Conservation (phyloP, 2,113 vertebrate species). For the Gallinago jamesoni region DNA sequence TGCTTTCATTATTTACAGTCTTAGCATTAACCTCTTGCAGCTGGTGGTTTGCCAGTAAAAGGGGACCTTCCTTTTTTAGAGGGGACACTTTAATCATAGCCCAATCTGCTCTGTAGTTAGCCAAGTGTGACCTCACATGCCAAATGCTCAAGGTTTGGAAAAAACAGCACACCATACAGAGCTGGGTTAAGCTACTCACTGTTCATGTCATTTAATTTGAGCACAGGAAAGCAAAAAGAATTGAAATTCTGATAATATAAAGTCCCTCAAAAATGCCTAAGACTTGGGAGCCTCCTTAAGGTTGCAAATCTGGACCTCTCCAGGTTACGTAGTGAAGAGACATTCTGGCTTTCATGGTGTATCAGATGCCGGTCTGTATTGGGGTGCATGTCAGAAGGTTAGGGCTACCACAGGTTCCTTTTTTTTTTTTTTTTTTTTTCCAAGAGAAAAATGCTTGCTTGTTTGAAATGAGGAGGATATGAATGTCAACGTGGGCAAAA, state of each 20-base stretch:
- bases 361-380: background rate
- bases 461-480: background rate
- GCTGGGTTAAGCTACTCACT: background rate
- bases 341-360: background rate
- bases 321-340: background rate
- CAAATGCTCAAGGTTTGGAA: background rate
- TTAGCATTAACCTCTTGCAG: background rate
- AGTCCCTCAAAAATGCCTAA: background rate
- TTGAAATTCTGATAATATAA: background rate
- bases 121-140: background rate
- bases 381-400: fast-evolving
- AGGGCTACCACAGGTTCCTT: background rate
- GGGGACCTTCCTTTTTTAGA: background rate
- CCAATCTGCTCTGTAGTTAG: background rate
- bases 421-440: background rate
- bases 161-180: background rate
- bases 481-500: background rate
- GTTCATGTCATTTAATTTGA: background rate
- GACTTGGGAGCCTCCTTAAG: background rate
- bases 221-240: background rate
- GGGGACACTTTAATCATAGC: background rate
- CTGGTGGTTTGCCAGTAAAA: background rate
- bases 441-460: background rate
- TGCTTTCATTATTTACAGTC: background rate
- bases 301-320: background rate